phyloP scores from a whole-genome alignment of 2,797 vertebrate species.

The Remorina albescens region DNA sequence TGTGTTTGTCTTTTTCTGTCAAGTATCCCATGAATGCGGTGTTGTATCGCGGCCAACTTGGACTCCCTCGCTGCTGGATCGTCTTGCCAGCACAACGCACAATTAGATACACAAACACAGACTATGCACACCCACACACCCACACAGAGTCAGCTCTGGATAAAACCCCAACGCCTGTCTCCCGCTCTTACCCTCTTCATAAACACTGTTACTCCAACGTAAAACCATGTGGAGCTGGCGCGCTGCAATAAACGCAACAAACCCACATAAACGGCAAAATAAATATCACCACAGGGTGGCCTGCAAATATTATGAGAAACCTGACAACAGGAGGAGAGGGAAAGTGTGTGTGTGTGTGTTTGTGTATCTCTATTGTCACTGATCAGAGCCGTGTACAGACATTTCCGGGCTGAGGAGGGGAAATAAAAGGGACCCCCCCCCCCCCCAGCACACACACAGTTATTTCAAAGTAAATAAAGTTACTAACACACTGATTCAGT shows the following conservation, averaged over 20 bases:
- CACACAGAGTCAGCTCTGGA: constrained; percentile 62
- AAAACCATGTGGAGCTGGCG: constrained; percentile 62
- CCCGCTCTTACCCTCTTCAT: constrained; percentile 61
- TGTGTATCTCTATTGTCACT: background rate
- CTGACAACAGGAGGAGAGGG: constrained; percentile 34
- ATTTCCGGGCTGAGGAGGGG: too few relatives aligned
- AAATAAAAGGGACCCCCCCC: too few relatives aligned
- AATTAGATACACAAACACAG: constrained; percentile 61
- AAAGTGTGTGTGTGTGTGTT: background rate
- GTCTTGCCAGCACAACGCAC: constrained; percentile 40
- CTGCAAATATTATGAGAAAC: constrained; percentile 58
- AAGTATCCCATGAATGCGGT: constrained; percentile 45
- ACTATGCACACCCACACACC: constrained; percentile 56
- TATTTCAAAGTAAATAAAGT: too few relatives aligned
- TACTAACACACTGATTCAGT: too few relatives aligned
- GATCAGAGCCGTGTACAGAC: too few relatives aligned
- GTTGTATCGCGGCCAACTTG: constrained; percentile 42
- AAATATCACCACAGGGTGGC: constrained; percentile 68
- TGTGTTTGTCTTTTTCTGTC: constrained; percentile 28
- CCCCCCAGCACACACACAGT: too few relatives aligned
- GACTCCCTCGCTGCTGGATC: constrained; percentile 23
- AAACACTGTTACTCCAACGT: constrained; percentile 59
- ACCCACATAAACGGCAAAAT: constrained; percentile 51
- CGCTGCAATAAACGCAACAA: constrained; percentile 54
- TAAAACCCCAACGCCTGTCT: constrained; percentile 37